Conservation (phyloP, 2,888 invertebrate species). For the Agrotis exclamationis region DNA sequence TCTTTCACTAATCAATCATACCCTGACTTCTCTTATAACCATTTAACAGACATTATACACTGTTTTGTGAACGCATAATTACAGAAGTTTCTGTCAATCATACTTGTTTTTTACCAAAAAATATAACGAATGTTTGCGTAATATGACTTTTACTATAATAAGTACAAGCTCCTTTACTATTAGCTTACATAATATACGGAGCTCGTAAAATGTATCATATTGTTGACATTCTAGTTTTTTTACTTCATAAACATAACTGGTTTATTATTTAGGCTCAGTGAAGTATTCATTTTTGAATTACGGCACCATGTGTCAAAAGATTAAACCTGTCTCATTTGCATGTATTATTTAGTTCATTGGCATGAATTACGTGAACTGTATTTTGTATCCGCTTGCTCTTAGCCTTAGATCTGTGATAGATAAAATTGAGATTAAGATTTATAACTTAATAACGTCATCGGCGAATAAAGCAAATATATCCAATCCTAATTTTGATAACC, state of each 20-base stretch:
- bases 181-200: conserved; percentile 39
- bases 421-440: too few species aligned
- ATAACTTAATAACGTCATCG: conserved; percentile 23
- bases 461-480: conserved; percentile 15
- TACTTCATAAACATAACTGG: conserved; percentile 14
- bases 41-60: neutral
- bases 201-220: conserved; percentile 27
- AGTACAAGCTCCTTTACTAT: conserved; percentile 5
- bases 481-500: neutral
- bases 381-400: neutral
- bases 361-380: neutral
- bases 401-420: neutral
- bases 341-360: neutral
- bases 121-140: conserved; percentile 39
- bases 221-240: conserved; percentile 37
- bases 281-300: neutral
- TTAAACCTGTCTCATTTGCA: neutral
- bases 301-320: neutral
- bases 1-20: neutral
- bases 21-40: neutral
- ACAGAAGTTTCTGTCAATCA: conserved; percentile 24
- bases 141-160: conserved; percentile 28
- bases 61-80: conserved; percentile 22
- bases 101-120: conserved; percentile 21
- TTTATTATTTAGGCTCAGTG: neutral